A percentile compares a stretch with the other conserved stretches of the same genome.
phyloP scores from a whole-genome alignment of 2,888 invertebrate genomes.

The Pediacus dermestoides region DNA sequence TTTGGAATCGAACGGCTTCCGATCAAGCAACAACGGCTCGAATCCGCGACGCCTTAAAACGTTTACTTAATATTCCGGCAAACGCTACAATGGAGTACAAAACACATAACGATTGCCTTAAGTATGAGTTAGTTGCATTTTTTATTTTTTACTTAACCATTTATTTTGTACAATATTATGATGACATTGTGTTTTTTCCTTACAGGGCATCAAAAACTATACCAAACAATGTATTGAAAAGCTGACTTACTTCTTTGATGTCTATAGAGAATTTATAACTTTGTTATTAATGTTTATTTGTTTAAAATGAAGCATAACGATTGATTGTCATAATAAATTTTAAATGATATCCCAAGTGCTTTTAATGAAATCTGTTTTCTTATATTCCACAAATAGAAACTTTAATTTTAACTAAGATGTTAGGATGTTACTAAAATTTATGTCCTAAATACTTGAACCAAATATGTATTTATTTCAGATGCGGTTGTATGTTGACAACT shows the following conservation, averaged over 20 bases:
- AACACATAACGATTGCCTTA: slow-evolving; percentile 75
- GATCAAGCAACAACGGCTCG: slow-evolving; percentile 84
- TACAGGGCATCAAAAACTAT: slow-evolving; percentile 45
- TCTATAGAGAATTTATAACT: slow-evolving; percentile 1
- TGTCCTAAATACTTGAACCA: too few relatives aligned
- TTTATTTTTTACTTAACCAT: neutral
- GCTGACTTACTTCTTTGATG: slow-evolving; percentile 38
- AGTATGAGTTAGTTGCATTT: slow-evolving; percentile 53
- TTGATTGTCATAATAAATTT: slow-evolving; percentile 1
- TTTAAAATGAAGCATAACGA: neutral
- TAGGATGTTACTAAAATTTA: too few relatives aligned
- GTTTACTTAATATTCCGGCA: slow-evolving; percentile 91
- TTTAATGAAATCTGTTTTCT: too few relatives aligned
- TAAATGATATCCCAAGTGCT: too few relatives aligned
- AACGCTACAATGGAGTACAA: slow-evolving; percentile 95
- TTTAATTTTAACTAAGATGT: too few relatives aligned
- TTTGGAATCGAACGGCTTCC: slow-evolving; percentile 95
- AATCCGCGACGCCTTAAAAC: slow-evolving; percentile 90
- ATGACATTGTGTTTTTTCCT: slow-evolving; percentile 20
- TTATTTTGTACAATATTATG: slow-evolving; percentile 7
- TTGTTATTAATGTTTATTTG: slow-evolving; percentile 1
- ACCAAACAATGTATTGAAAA: slow-evolving; percentile 43
- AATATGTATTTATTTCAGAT: too few relatives aligned
- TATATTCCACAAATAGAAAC: too few relatives aligned
- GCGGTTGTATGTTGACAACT: too few relatives aligned